Base-by-base conservation (phyloP, 2,888 invertebrate genomes). In the Tineola bisselliella region DNA sequence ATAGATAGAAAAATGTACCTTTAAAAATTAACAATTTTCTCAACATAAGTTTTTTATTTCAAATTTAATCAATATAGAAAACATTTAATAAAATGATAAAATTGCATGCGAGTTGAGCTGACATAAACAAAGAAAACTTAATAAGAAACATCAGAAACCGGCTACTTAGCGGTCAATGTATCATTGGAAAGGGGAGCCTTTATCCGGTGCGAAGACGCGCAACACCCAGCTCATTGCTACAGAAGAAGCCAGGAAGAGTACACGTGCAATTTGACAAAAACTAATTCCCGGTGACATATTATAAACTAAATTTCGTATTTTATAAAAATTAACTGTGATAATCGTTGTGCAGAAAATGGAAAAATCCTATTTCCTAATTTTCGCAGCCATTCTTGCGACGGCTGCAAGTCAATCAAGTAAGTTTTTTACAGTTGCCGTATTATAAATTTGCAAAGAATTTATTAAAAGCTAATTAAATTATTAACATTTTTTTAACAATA, bases 391-490 rank as follows among this genome's bases (percentile, higher is more conserved):
- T 62, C 65, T 79, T 62, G 73, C 79, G 38, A 72, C 79, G 64
- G 74, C 77, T 63, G 71, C 80, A 17, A 77, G 83, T 19, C 75
- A 79, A 64, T 73, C 82, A 75, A 79, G 86, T 86, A 79, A 87
- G 86, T 84, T 62, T 63, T 19, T 64, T 68, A 68, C 68, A 6
- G 52, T n/a, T n/a, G n/a, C n/a, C n/a, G n/a, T n/a, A n/a, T n/a
- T n/a, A n/a, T n/a, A n/a, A n/a, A n/a, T n/a, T n/a, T n/a, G n/a
- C n/a, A n/a, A n/a, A n/a, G n/a, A n/a, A n/a, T n/a, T n/a, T n/a
- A n/a, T n/a, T n/a, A n/a, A n/a, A n/a, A n/a, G n/a, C n/a, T n/a
- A n/a, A n/a, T n/a, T n/a, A n/a, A n/a, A n/a, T n/a, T n/a, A n/a
- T n/a, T n/a, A n/a, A n/a, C n/a, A n/a, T n/a, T n/a, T n/a, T n/a